Conservation (phyloP, 1,140 invertebrate species). For the Ceratosolen solmsi region DNA sequence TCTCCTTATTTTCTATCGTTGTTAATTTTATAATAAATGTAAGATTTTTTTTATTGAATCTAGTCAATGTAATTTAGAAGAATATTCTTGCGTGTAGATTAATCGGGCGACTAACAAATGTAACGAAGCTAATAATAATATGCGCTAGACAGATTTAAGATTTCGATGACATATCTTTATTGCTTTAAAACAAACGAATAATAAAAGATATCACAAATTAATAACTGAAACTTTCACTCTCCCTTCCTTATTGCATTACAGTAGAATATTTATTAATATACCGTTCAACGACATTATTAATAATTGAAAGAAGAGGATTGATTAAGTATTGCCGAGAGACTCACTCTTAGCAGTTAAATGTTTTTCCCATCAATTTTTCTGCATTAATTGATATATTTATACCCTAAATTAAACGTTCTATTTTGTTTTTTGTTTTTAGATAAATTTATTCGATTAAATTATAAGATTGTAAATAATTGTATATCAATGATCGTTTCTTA, state of each 20-base stretch:
- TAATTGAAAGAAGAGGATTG: no score
- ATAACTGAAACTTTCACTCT: conserved; percentile 2
- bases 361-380: no score
- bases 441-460: no score
- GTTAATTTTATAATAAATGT: conserved; percentile 48
- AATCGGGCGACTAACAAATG: conserved; percentile 21
- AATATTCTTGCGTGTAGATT: conserved; percentile 32
- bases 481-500: no score
- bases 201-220: conserved; percentile 39
- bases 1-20: conserved; percentile 48
- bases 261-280: no score
- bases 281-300: no score
- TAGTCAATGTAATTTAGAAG: conserved; percentile 43
- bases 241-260: neutral
- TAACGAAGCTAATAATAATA: conserved; percentile 30
- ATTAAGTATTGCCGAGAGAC: no score
- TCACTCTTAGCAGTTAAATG: no score
- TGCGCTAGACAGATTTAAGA: conserved; percentile 39
- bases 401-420: no score
- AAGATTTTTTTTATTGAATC: conserved; percentile 44
- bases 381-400: no score
- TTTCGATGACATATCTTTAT: conserved; percentile 48
- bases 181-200: conserved; percentile 48
- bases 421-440: no score
- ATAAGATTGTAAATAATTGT: no score